Percentiles rank a stretch among this genome's conserved stretches.
phyloP scores from a whole-genome alignment of 2,797 vertebrate genomes.

The Danio aesculapii region DNA sequence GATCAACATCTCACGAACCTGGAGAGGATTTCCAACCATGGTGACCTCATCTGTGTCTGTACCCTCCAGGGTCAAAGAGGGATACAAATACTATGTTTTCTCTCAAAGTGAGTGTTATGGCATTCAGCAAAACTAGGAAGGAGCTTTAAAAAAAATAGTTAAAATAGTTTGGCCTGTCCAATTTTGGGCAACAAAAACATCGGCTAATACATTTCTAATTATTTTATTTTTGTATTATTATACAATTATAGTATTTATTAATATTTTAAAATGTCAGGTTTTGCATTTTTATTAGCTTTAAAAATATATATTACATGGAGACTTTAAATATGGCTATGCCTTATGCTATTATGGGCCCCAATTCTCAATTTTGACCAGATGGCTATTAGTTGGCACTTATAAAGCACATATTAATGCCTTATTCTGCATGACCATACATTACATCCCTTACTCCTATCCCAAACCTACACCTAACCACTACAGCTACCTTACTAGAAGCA shows the following conservation, averaged over 20 bases:
- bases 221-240: not conserved
- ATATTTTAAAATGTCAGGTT: not conserved
- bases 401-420: too few species aligned
- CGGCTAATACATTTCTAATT: not conserved
- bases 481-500: too few species aligned
- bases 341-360: too few species aligned
- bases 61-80: slow-evolving; percentile 81
- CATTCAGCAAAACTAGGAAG: not conserved
- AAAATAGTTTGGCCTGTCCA: not conserved
- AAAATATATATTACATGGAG: too few species aligned
- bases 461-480: too few species aligned
- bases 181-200: not conserved
- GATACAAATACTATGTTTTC: slow-evolving; percentile 90
- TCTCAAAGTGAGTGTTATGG: slow-evolving; percentile 83
- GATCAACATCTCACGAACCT: slow-evolving; percentile 71
- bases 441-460: too few species aligned
- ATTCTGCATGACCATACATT: too few species aligned
- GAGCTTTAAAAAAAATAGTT: not conserved
- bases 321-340: too few species aligned
- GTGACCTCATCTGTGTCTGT: slow-evolving; percentile 86
- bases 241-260: not conserved
- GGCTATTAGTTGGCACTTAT: too few species aligned
- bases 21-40: slow-evolving; percentile 76
- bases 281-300: not conserved
- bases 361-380: too few species aligned